Evolutionary conservation across 2,888 invertebrate species (phyloP).

Genomic region (Dyspetes luteomarginatus): DNA sequence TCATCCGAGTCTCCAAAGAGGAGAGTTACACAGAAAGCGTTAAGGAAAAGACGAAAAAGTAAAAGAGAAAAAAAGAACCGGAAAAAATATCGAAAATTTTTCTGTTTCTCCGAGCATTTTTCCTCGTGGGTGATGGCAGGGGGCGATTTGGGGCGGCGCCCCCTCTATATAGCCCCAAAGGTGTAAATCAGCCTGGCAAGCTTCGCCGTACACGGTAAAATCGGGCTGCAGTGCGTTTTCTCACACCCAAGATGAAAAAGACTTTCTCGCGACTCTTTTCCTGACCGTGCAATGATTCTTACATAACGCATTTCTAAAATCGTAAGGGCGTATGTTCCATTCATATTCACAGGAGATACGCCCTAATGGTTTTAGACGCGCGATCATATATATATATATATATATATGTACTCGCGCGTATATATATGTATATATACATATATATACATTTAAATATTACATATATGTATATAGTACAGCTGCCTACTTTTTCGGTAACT

Average conservation of each 20-base stretch:
- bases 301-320: too few species aligned
- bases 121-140: too few species aligned
- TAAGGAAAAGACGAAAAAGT: neutral
- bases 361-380: too few species aligned
- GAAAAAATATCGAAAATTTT: conserved; percentile 38
- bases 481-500: conserved; percentile 65
- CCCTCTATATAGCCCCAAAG: conserved; percentile 3
- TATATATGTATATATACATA: neutral
- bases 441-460: neutral
- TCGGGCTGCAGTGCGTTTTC: conserved; percentile 41
- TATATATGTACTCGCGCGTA: neutral
- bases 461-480: neutral
- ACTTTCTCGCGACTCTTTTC: conserved; percentile 37
- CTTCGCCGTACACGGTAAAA: conserved; percentile 37
- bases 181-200: conserved; percentile 54
- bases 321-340: neutral
- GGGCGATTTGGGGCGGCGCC: neutral
- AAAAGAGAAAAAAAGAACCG: neutral
- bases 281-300: neutral
- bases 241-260: conserved; percentile 7
- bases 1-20: neutral
- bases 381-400: conserved; percentile 2
- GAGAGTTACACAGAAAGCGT: neutral
- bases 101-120: conserved; percentile 17
- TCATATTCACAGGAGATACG: too few species aligned